phyloP scores from a whole-genome alignment of 2,888 invertebrate genomes.

The Timema podura region DNA sequence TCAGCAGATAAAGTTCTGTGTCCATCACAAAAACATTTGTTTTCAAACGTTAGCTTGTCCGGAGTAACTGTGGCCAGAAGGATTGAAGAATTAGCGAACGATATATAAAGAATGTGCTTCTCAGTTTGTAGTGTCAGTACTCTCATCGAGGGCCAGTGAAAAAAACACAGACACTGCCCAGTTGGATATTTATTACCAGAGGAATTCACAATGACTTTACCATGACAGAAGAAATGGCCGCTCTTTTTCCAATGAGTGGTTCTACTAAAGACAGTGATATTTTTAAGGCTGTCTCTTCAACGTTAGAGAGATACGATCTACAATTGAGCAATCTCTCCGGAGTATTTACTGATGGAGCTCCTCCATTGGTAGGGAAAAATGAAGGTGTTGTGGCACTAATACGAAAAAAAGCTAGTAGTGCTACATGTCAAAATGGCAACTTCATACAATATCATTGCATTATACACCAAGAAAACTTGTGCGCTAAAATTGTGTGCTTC shows the following conservation, averaged over 20 bases:
- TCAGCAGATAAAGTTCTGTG: background rate
- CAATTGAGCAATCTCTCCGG: background rate
- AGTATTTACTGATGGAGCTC: background rate
- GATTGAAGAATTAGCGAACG: background rate
- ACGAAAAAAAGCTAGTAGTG: conserved; percentile 2
- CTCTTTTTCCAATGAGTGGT: conserved; percentile 7
- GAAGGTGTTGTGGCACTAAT: conserved; percentile 7
- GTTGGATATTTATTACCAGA: conserved; percentile 2
- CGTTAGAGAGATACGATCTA: background rate
- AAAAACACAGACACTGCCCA: background rate
- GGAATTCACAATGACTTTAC: background rate
- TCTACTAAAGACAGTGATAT: background rate
- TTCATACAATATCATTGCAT: conserved; percentile 18
- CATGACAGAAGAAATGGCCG: background rate
- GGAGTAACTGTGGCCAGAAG: conserved; percentile 1
- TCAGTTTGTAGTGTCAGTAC: background rate
- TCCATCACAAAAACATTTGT: background rate
- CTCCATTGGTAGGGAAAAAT: background rate
- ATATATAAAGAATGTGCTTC: background rate
- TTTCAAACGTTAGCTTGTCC: background rate
- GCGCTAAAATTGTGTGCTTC: conserved; percentile 22
- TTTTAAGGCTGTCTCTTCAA: conserved; percentile 2
- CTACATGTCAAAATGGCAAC: background rate
- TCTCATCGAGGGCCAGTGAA: background rate
- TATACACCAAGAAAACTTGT: conserved; percentile 22